These are phyloP conservation scores for Smutsia gigantea DNA, from an alignment of 2,797 vertebrate genomes.

Conservation along the genomic window DNA sequence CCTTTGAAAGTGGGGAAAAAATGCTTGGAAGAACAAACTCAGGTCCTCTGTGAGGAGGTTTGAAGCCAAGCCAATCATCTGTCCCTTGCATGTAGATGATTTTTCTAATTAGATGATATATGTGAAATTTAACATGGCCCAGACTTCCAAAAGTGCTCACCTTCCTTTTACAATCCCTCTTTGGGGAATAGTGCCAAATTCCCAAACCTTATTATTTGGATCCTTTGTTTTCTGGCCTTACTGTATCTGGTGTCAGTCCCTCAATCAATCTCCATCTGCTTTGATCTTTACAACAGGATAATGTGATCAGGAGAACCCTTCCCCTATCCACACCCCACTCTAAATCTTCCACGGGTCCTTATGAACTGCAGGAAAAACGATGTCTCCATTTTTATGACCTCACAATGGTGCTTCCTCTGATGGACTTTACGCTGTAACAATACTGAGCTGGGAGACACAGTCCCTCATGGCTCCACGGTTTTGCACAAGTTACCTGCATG, in stretches of 20 bases:
- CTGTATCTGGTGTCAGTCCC: not conserved
- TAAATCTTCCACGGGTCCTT: not conserved
- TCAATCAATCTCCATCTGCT: not conserved
- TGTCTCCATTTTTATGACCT: not conserved
- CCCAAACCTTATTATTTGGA: no score
- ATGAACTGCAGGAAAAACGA: not conserved
- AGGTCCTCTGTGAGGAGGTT: not conserved
- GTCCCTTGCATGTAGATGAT: not conserved
- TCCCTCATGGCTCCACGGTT: not conserved
- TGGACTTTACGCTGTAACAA: not conserved
- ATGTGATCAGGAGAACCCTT: not conserved
- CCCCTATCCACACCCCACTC: not conserved
- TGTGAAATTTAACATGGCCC: not conserved
- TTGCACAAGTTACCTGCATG: not conserved
- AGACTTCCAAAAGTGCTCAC: no score
- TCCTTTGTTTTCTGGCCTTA: not conserved
- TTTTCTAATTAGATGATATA: not conserved
- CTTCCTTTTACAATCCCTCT: not conserved
- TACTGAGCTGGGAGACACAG: not conserved
- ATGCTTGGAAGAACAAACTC: not conserved
- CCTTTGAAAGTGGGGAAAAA: not conserved
- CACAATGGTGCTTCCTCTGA: rapidly evolving
- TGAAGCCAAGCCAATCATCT: not conserved
- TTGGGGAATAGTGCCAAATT: not conserved
- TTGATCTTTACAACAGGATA: not conserved